Evolutionary conservation across 2,113 vertebrate genomes (phyloP), one percentile per base, ranked within the genome.

Genomic region (Saguinus midas): DNA sequence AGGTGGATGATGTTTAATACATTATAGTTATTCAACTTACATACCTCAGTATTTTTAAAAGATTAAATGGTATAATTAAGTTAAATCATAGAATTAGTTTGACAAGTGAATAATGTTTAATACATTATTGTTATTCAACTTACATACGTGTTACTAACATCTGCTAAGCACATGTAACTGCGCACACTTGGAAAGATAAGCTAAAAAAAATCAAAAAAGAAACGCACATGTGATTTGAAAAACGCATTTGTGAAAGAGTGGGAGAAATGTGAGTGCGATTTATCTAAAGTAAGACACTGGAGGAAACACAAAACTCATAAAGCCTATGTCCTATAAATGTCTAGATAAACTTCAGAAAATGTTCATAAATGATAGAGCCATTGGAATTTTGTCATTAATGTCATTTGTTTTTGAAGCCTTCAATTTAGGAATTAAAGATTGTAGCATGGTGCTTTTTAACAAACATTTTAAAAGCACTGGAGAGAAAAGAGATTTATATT

Each of bases 401-500:
- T 73, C 37, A 84, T 79, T 97, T 85, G 43, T 92, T 97, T 92
- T 68, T 92, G n/a, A 78, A 80, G 89, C 82, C 43, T 87, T 97
- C 92, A 43, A 0, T 1, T 97, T 96, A 76, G 89, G 95, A 98
- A 94, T 85, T 52, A 94, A 81, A 20, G 82, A 91, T 90, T 84
- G 96, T 3, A 70, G 48, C 20, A 35, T 52, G 35, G 32, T 81
- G 57, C 25, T 78, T 97, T 97, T 92, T 92, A 14, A 86, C 40
- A 96, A 97, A 98, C 37, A 97, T 86, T 92, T 95, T 90, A 82
- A 93, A 93, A 90, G 55, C 73, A 92, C 95, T 73, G 79, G 2
- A 48, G 20, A 78, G 90, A 61, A 95, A 45, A 86, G 89, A 92
- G 45, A 93, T 92, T 96, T 96, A 97, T 98, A 97, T 98, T 97